A percentile compares a stretch with the other conserved stretches of the same genome.
Evolutionary conservation across 2,113 vertebrate species (phyloP).

Genomic region (Stegastes partitus): DNA sequence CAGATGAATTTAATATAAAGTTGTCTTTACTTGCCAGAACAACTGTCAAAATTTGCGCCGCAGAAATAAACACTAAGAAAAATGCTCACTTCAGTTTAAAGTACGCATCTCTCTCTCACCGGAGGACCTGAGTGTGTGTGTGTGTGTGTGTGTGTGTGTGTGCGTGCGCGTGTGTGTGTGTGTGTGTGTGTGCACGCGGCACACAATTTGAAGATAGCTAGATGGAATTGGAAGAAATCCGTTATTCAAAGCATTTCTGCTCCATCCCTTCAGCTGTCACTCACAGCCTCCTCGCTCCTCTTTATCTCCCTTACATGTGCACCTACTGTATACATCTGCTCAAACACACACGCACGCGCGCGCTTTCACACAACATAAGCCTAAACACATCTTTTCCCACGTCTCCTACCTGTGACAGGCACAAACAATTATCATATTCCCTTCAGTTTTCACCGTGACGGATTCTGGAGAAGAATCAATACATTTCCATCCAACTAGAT

Average conservation of each 20-base stretch:
- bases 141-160: too few relatives aligned
- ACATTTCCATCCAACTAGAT: neutral
- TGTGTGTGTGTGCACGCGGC: constrained; percentile 9
- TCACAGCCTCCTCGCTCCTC: constrained; percentile 54
- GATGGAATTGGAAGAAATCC: constrained; percentile 38
- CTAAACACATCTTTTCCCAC: neutral
- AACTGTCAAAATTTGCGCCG: constrained; percentile 32
- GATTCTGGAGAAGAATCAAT: neutral
- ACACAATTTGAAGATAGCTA: constrained; percentile 32
- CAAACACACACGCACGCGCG: constrained; percentile 22
- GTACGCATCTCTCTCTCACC: constrained; percentile 18
- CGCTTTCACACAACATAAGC: neutral
- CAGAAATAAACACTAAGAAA: constrained; percentile 50
- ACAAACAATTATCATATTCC: constrained; percentile 14
- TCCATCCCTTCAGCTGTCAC: constrained; percentile 48
- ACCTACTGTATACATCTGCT: constrained; percentile 9
- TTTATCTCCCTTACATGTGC: constrained; percentile 31
- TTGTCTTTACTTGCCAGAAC: constrained; percentile 37
- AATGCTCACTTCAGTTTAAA: constrained; percentile 32
- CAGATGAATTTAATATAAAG: constrained; percentile 42
- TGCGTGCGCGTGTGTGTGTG: too few relatives aligned
- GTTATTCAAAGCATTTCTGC: constrained; percentile 51
- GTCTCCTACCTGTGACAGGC: constrained; percentile 5
- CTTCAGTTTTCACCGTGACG: constrained; percentile 7
- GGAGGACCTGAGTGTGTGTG: too few relatives aligned